A percentile compares a stretch with the other conserved stretches of the same genome.
Evolutionary conservation across 1,140 invertebrate species (phyloP).

Genomic region (Cherax quadricarinatus): DNA sequence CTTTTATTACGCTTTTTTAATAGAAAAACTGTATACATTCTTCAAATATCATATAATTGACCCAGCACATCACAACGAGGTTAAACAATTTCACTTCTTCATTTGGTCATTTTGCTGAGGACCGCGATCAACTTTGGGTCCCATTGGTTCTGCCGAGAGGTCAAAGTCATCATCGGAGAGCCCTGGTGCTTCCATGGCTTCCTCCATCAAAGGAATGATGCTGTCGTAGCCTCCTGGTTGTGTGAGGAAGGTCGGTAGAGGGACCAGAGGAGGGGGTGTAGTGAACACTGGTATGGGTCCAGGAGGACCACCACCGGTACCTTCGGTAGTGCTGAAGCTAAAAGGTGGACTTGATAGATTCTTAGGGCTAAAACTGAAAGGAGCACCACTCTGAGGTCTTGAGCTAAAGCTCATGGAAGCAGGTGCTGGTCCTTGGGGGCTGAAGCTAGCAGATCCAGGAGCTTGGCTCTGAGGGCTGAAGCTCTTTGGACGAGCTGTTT

Average conservation of each 20-base stretch:
- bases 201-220: conserved; percentile 3
- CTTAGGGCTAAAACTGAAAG: neutral
- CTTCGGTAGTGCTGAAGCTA: neutral
- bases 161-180: conserved; percentile 10
- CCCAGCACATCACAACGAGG: too few species aligned
- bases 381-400: too few species aligned
- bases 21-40: neutral
- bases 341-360: neutral
- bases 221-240: neutral
- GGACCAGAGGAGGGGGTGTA: conserved; percentile 20
- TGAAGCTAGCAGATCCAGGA: neutral
- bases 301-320: neutral
- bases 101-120: neutral
- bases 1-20: neutral
- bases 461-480: neutral
- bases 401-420: neutral
- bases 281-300: neutral
- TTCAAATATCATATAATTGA: too few species aligned
- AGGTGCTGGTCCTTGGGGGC: neutral
- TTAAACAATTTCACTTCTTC: neutral
- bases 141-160: neutral
- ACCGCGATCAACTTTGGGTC: neutral
- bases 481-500: neutral
- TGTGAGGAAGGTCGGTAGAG: conserved; percentile 31
- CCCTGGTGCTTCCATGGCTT: conserved; percentile 1